These are phyloP conservation scores for Muscicapa comitata DNA, from an alignment of 2,797 vertebrate species.

Conservation along the genomic window DNA sequence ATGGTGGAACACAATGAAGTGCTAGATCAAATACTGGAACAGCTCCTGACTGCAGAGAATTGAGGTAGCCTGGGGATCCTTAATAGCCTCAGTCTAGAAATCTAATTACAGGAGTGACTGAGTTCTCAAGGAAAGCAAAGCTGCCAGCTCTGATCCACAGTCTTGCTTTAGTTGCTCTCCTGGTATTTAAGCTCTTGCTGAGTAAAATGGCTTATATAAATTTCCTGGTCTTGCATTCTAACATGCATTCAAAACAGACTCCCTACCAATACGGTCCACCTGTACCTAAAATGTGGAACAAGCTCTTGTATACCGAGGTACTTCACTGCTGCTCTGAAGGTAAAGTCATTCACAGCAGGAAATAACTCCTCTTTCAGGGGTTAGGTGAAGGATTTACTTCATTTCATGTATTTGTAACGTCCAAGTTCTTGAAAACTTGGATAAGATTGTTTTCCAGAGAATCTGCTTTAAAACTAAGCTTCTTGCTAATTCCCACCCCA, in stretches of 20 bases:
- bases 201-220: neutral
- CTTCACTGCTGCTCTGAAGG: neutral
- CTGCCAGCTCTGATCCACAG: neutral
- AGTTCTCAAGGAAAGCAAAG: neutral
- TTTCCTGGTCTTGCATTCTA: neutral
- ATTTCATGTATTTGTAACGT: neutral
- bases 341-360: neutral
- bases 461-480: neutral
- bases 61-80: neutral
- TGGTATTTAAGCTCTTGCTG: neutral
- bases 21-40: neutral
- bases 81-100: neutral
- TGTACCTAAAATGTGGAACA: neutral
- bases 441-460: neutral
- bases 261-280: neutral
- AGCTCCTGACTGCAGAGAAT: neutral
- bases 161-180: neutral
- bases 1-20: neutral
- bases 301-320: neutral
- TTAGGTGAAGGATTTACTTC: neutral
- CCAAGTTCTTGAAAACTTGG: neutral
- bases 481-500: neutral
- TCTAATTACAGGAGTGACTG: constrained; percentile 19
- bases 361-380: neutral
- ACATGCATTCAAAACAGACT: neutral